Base-by-base conservation (phyloP, 2,113 vertebrate genomes). In the Ceyx cyanopectus region DNA sequence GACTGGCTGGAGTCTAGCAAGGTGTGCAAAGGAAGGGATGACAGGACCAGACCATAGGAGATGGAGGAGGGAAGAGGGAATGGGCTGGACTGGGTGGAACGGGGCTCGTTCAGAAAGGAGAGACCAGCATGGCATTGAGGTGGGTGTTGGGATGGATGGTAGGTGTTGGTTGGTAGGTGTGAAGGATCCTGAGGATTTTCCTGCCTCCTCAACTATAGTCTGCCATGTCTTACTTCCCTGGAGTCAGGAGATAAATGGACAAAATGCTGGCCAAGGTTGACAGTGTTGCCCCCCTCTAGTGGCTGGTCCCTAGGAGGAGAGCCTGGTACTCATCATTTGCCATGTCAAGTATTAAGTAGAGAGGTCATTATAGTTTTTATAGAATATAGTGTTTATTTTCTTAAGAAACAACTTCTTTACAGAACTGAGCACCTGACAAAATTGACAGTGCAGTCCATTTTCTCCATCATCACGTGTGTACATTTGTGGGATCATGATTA, bases 191-290 rank as follows among this genome's bases (percentile, higher is more conserved):
- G 29, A 57, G 37, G 13, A 54, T 45, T 91, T 51, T 69, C 21
- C 7, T 41, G 2, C 1, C 2, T 11, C 4, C 9, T 1, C 2
- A 17, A 0, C 7, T 66, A 3, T n/a, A 37, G 34, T 68, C 14
- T 60, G 48, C 17, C 1, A 2, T n/a, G 16, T 48, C 62, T 84
- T 9, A 51, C 2, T 34, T 79, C 29, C n/a, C 26, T 60, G 19
- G 30, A 45, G n/a, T 43, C 30, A 58, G 29, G 45, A 87, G 41
- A n/a, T n/a, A 37, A 76, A 15, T 16, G 22, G 29, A 48, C 40
- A 50, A 58, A 24, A 18, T 56, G 14, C 11, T 1, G 1, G 12
- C 20, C 37, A 12, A 30, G 21, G 5, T 51, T 11, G 54, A 6
- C 17, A 34, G n/a, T 45, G 58, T 45, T 63, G 46, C n/a, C 15